Percentiles rank a stretch among this genome's conserved stretches.
phyloP scores from a whole-genome alignment of 2,888 invertebrate genomes.

The Hydrotaea diabolus region DNA sequence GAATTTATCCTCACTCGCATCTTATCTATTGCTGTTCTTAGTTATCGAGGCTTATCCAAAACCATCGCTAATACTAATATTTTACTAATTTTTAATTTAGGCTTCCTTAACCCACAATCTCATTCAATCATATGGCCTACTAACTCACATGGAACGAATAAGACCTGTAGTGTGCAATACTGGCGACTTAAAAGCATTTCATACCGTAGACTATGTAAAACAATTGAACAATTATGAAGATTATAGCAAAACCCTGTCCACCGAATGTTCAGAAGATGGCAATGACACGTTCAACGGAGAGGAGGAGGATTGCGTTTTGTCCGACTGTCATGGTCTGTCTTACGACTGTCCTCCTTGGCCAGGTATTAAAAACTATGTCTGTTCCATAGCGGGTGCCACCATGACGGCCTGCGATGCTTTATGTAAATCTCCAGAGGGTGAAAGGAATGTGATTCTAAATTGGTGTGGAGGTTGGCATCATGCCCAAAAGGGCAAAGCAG shows the following conservation, averaged over 20 bases:
- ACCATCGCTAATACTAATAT: not conserved
- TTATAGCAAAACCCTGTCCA: not conserved
- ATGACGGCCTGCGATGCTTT: constrained; percentile 86
- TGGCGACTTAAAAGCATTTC: constrained; percentile 85
- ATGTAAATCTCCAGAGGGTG: constrained; percentile 71
- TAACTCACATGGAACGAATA: constrained; percentile 82
- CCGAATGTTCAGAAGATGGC: constrained; percentile 73
- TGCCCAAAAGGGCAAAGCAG: constrained; percentile 88
- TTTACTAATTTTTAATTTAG: constrained; percentile 37
- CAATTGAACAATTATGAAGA: constrained; percentile 82
- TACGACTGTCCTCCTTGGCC: constrained; percentile 89
- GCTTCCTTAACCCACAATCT: constrained; percentile 83
- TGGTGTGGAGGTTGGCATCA: constrained; percentile 96
- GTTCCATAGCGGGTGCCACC: constrained; percentile 86
- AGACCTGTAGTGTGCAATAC: constrained; percentile 83
- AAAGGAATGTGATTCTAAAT: constrained; percentile 84
- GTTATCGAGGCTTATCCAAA: not conserved
- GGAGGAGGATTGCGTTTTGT: constrained; percentile 39
- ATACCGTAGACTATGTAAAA: constrained; percentile 85
- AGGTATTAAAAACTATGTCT: constrained; percentile 84
- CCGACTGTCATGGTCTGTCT: constrained; percentile 82
- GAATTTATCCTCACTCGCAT: no score
- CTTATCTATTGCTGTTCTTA: no score
- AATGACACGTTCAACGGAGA: constrained; percentile 79
- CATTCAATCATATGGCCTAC: constrained; percentile 83